phyloP scores from a whole-genome alignment of 2,113 vertebrate species.

The Mobula birostris region DNA sequence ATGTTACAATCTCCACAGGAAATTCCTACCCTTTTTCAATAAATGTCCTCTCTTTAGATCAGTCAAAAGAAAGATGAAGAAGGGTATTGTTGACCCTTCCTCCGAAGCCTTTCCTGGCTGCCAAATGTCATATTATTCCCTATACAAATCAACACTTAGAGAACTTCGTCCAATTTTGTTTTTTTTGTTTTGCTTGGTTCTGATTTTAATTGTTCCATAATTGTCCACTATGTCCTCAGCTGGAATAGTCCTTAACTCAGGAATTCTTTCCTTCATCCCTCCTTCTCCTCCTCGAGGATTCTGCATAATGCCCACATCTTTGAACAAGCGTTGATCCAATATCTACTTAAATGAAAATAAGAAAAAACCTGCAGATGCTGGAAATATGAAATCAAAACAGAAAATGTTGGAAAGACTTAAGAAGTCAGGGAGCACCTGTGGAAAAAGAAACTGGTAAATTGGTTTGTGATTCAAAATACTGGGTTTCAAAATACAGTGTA shows the following conservation, averaged over 20 bases:
- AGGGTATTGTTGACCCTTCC: neutral
- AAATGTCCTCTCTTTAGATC: neutral
- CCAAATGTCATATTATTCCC: too few species aligned
- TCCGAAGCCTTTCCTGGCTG: neutral
- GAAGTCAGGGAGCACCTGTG: too few species aligned
- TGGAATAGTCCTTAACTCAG: neutral
- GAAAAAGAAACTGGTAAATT: too few species aligned
- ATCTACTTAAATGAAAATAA: neutral
- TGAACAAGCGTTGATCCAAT: neutral
- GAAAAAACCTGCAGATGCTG: too few species aligned
- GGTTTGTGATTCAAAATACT: too few species aligned
- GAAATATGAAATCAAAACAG: too few species aligned
- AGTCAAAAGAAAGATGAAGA: neutral
- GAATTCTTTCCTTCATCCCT: neutral
- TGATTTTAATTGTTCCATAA: too few species aligned
- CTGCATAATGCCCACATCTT: neutral
- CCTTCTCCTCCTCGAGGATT: neutral
- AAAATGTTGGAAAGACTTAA: too few species aligned
- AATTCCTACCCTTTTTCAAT: neutral
- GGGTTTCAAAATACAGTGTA: too few species aligned
- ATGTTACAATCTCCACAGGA: neutral
- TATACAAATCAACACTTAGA: too few species aligned
- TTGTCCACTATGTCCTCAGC: neutral
- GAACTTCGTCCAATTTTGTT: too few species aligned
- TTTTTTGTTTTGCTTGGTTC: too few species aligned